These are phyloP conservation scores for Masnerella sp. DNA, from an alignment of 2,888 invertebrate genomes.

Conservation along the genomic window DNA sequence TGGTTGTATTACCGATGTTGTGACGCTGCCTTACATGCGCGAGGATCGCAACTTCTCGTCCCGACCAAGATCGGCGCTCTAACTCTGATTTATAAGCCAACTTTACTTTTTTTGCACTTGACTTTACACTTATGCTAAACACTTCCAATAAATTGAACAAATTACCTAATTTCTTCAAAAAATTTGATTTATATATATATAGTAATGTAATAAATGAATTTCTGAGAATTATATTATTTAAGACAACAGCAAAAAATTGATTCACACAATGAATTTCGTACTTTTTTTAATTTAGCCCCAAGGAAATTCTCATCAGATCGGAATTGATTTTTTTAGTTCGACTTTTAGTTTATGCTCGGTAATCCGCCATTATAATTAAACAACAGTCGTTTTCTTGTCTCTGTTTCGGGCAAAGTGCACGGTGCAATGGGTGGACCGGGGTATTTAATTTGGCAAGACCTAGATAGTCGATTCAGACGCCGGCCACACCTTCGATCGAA, in stretches of 20 bases:
- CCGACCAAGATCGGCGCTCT: conserved; percentile 66
- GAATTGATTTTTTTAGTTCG: neutral
- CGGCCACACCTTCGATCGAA: conserved; percentile 43
- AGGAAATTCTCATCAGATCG: neutral
- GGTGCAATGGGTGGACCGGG: conserved; percentile 7
- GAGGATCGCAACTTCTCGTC: conserved; percentile 64
- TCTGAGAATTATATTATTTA: no score
- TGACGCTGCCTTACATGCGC: conserved; percentile 71
- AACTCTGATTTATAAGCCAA: conserved; percentile 71
- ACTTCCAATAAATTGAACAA: no score
- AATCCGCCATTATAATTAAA: conserved; percentile 1
- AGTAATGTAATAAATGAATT: no score
- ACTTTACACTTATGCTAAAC: conserved; percentile 26
- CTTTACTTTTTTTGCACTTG: conserved; percentile 41
- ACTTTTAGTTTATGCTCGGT: conserved; percentile 2
- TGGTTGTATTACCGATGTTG: conserved; percentile 74
- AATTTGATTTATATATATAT: no score
- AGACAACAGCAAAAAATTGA: no score
- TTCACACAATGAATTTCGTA: no score
- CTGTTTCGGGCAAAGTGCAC: conserved; percentile 13
- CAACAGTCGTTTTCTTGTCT: neutral
- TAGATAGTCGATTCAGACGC: conserved; percentile 25
- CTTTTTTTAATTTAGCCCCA: no score
- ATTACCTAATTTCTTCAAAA: no score
- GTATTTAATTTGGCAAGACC: conserved; percentile 36